Conservation (phyloP, 2,113 vertebrate genomes). For the Phylloscopus whistleri region DNA sequence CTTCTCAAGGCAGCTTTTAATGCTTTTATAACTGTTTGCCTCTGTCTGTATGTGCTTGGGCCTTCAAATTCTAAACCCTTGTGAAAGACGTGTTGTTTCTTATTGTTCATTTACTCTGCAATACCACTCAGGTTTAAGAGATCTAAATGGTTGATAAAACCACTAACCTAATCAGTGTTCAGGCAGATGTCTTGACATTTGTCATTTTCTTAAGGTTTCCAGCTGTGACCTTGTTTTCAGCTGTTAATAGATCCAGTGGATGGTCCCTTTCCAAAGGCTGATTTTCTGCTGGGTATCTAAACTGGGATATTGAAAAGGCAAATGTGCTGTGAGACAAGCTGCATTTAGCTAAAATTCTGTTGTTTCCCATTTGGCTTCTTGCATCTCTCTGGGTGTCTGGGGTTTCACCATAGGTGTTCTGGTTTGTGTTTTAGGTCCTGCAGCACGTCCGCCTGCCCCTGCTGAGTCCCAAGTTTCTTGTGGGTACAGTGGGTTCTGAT, state of each 20-base stretch:
- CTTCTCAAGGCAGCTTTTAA: not conserved
- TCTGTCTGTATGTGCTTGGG: not conserved
- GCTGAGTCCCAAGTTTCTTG: slow-evolving; percentile 96
- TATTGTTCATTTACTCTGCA: not conserved
- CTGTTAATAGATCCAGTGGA: not conserved
- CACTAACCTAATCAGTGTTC: not conserved
- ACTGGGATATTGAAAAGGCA: not conserved
- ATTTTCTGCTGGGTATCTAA: not conserved
- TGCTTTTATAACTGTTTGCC: not conserved
- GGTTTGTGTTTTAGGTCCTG: slow-evolving; percentile 81
- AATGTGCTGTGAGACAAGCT: not conserved
- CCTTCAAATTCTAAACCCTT: not conserved
- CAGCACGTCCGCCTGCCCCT: slow-evolving; percentile 94
- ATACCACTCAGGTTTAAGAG: not conserved
- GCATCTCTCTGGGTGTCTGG: not conserved
- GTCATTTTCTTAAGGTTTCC: not conserved
- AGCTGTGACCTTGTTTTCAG: not conserved
- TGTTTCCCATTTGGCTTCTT: not conserved
- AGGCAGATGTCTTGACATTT: not conserved
- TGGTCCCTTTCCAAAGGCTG: not conserved
- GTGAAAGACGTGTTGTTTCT: not conserved
- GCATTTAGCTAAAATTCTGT: not conserved
- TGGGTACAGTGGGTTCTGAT: slow-evolving; percentile 93
- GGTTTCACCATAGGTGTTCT: not conserved
- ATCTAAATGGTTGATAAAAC: not conserved